A percentile compares a stretch with the other conserved stretches of the same genome.
These are phyloP conservation scores for Myripristis jacobus DNA, from an alignment of 2,797 vertebrate genomes.

Conservation along the genomic window DNA sequence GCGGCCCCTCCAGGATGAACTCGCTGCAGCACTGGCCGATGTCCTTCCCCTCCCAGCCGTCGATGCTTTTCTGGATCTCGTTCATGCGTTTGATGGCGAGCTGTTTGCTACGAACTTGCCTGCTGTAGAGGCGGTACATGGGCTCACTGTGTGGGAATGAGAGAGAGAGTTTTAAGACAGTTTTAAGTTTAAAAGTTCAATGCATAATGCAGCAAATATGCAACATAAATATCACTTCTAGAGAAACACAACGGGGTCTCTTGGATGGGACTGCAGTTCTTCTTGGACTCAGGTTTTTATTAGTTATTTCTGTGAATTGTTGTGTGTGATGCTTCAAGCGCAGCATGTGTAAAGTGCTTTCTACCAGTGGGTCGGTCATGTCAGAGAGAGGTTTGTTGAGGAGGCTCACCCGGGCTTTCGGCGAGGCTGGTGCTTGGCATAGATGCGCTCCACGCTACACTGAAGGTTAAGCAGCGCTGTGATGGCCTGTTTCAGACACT, in stretches of 20 bases:
- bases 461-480: constrained; percentile 97
- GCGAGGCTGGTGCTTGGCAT: constrained; percentile 92
- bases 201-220: neutral
- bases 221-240: neutral
- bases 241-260: neutral
- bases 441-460: constrained; percentile 96
- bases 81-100: constrained; percentile 98
- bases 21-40: constrained; percentile 98
- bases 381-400: neutral
- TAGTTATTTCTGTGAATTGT: neutral
- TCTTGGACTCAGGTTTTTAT: too few relatives aligned
- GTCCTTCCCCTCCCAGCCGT: constrained; percentile 98
- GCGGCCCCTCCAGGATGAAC: constrained; percentile 94
- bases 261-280: too few relatives aligned
- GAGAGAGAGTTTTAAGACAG: neutral
- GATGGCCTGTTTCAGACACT: constrained; percentile 97
- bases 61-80: constrained; percentile 98
- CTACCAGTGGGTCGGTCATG: neutral
- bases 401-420: constrained; percentile 89
- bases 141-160: constrained; percentile 84
- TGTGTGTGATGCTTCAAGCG: neutral
- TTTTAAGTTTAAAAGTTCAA: neutral
- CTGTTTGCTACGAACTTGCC: constrained; percentile 94
- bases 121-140: constrained; percentile 91
- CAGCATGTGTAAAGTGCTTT: neutral